Conservation (phyloP, 2,113 vertebrate species). For the Orientallactaga bullata region DNA sequence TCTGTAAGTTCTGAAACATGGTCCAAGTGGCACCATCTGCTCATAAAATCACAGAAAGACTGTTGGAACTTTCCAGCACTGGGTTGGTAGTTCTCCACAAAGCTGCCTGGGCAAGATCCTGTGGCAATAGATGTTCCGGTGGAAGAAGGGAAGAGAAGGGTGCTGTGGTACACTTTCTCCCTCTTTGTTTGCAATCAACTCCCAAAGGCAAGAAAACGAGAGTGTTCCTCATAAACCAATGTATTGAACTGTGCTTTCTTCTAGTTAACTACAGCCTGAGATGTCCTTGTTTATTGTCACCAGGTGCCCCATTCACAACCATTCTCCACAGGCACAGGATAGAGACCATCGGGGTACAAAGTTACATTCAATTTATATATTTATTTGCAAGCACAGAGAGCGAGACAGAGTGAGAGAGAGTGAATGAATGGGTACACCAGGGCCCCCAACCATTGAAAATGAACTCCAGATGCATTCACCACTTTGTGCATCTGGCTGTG, state of each 20-base stretch:
- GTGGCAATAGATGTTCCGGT: background rate
- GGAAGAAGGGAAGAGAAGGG: background rate
- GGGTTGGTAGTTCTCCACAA: conserved; percentile 27
- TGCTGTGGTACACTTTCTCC: background rate
- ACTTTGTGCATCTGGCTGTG: no score
- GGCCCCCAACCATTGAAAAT: no score
- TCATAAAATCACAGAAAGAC: conserved; percentile 30
- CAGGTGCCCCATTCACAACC: background rate
- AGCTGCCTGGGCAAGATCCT: background rate
- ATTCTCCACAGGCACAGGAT: background rate
- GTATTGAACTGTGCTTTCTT: background rate
- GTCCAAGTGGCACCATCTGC: conserved; percentile 55
- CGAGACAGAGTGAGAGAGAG: no score
- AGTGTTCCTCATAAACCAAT: background rate
- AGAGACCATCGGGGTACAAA: background rate
- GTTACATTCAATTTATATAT: background rate
- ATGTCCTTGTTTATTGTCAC: background rate
- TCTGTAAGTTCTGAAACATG: conserved; percentile 28
- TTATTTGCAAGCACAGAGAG: no score
- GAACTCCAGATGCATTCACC: no score
- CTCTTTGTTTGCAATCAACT: background rate
- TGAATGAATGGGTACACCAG: no score
- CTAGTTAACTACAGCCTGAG: background rate
- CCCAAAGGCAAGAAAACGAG: no score
- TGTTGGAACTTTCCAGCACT: conserved; percentile 34